Evolutionary conservation across 2,888 invertebrate genomes (phyloP).

Genomic region (Tenthredo distinguenda): DNA sequence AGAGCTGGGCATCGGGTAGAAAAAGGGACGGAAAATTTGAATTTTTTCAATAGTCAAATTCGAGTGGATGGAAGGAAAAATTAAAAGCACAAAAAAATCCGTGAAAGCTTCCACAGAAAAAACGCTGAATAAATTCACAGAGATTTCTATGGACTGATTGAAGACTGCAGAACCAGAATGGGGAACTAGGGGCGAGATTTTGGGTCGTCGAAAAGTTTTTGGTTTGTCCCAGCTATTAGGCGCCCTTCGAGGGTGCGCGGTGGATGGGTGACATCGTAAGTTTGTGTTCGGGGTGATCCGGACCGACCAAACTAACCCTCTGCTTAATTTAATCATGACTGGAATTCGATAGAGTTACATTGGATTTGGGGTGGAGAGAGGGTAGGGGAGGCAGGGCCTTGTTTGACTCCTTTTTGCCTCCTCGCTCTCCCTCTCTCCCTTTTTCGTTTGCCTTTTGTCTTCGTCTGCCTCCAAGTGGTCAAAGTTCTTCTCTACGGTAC

Average conservation of each 20-base stretch:
- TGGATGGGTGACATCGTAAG: conserved; percentile 29
- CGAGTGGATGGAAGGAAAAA: background rate
- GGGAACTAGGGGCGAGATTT: background rate
- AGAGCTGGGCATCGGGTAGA: background rate
- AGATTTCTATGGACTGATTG: background rate
- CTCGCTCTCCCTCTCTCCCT: background rate
- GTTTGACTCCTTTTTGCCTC: background rate
- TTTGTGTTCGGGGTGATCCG: conserved; percentile 28
- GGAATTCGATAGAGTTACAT: conserved; percentile 48
- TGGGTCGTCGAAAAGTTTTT: conserved; percentile 13
- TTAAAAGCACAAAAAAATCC: background rate
- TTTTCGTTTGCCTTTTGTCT: background rate
- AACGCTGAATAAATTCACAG: background rate
- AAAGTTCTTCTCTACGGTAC: background rate
- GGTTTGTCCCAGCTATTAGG: conserved; percentile 44
- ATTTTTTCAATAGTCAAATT: background rate
- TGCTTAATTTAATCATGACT: conserved; percentile 46
- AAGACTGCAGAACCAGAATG: background rate
- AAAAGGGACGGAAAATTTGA: background rate
- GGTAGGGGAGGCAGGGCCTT: background rate
- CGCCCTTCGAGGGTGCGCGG: background rate
- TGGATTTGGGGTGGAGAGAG: background rate
- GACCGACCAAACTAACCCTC: conserved; percentile 47
- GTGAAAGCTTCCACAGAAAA: background rate
- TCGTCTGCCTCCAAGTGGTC: background rate